Evolutionary conservation across 2,888 invertebrate genomes (phyloP).

Genomic region (Diploptera punctata): DNA sequence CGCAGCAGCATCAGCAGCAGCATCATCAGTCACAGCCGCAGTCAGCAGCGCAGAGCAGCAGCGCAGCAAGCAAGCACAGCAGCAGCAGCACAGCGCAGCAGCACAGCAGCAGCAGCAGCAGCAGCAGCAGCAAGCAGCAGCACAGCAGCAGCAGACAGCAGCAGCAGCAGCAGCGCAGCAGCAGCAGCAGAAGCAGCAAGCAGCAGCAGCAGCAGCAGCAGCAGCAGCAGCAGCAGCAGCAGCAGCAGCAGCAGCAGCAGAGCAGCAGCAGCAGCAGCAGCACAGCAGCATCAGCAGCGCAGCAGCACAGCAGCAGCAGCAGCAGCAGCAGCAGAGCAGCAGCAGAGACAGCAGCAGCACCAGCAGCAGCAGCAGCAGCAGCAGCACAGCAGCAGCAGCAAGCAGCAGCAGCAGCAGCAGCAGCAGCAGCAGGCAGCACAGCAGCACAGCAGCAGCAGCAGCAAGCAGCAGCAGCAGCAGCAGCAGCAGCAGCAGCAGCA

Average conservation of each 20-base stretch:
- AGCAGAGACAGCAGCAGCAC: conserved; percentile 48
- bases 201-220: too few relatives aligned
- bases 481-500: too few relatives aligned
- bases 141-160: background rate
- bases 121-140: too few relatives aligned
- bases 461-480: too few relatives aligned
- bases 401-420: conserved; percentile 55
- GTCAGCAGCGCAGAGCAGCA: conserved; percentile 52
- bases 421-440: conserved; percentile 43
- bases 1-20: conserved; percentile 42
- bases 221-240: conserved; percentile 14
- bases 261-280: too few relatives aligned
- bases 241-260: too few relatives aligned
- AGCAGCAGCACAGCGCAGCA: conserved; percentile 43
- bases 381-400: too few relatives aligned
- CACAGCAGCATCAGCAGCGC: too few relatives aligned
- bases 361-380: conserved; percentile 46
- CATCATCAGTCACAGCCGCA: conserved; percentile 47
- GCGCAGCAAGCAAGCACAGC: conserved; percentile 61
- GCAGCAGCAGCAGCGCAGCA: too few relatives aligned
- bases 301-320: conserved; percentile 58
- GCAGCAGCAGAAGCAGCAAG: too few relatives aligned
- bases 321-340: conserved; percentile 43
- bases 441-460: too few relatives aligned
- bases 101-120: too few relatives aligned